Percentiles rank a stretch among this genome's conserved stretches.
These are phyloP conservation scores for Plagodis dolabraria DNA, from an alignment of 2,888 invertebrate species.

Conservation along the genomic window DNA sequence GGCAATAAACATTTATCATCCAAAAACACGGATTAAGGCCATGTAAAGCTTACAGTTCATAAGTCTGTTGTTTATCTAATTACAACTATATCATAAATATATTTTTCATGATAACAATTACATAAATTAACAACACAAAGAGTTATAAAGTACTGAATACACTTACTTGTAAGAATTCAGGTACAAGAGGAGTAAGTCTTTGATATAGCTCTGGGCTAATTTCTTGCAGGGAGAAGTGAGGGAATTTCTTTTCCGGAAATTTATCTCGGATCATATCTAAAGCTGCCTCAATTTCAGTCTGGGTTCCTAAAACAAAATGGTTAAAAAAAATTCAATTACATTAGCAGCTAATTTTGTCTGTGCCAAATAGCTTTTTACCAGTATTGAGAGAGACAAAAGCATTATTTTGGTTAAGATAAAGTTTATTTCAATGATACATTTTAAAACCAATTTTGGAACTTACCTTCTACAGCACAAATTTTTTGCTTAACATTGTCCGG, in stretches of 20 bases:
- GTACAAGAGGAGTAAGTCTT: slow-evolving; percentile 77
- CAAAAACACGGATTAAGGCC: slow-evolving; percentile 30
- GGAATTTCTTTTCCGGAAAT: slow-evolving; percentile 92
- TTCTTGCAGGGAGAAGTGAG: slow-evolving; percentile 89
- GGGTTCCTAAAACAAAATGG: slow-evolving; percentile 84
- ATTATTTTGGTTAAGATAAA: too few relatives aligned
- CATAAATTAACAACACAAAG: too few relatives aligned
- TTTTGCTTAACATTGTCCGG: slow-evolving; percentile 90
- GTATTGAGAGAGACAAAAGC: too few relatives aligned
- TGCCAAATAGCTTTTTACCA: too few relatives aligned
- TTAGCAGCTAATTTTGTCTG: too few relatives aligned
- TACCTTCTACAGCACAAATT: slow-evolving; percentile 93
- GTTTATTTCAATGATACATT: too few relatives aligned
- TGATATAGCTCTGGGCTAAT: slow-evolving; percentile 82
- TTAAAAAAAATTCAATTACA: too few relatives aligned
- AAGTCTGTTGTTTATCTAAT: slow-evolving; percentile 16
- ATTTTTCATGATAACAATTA: too few relatives aligned
- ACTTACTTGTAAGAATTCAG: slow-evolving; percentile 85
- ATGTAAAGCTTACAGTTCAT: slow-evolving; percentile 19
- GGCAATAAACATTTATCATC: slow-evolving; percentile 25
- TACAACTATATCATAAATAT: slow-evolving; percentile 16
- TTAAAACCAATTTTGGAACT: background rate
- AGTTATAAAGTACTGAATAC: too few relatives aligned
- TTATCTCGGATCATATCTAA: slow-evolving; percentile 93
- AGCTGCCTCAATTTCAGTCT: slow-evolving; percentile 91